Base-by-base conservation (phyloP, 2,797 vertebrate species). In the Pangasius krempfi region DNA sequence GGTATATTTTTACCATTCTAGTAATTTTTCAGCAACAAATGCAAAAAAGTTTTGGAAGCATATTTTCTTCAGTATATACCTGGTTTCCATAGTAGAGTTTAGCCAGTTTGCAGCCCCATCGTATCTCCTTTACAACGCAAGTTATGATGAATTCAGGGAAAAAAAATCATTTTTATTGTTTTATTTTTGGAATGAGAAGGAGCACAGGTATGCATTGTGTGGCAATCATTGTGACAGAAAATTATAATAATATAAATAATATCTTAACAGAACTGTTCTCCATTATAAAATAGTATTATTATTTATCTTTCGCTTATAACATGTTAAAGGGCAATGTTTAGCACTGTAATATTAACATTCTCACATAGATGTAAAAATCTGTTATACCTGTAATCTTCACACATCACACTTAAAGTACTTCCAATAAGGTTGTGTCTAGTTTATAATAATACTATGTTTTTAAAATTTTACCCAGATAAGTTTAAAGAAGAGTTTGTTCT, bases 1-100 rank as follows among this genome's bases (percentile, higher is more conserved):
- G 10, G 52, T 86, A 62, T 4, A 80, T 75, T n/a, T 30, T 84
- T 33, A 50, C 2, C 7, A 62, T 27, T 13, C 5, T 27, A 62
- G 6, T 10, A 30, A 5, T 22, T 64, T 76, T 0, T 64, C 16
- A 33, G 27, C 73, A 47, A 82, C 37, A 72, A 88, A 44, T 75
- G 22, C 16, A 52, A 78, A 60, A 73, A 78, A 25, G 1, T 79
- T 33, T 52, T 27, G 9, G 16, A 68, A n/a, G 4, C 40, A 9
- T 47, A 25, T 16, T 40, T 14, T 73, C 18, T 78, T 40, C 4
- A 86, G 62, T 81, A 89, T 68, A 40, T 66, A 89, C 88, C 76
- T 62, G 64, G 64, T 86, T 60, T 44, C 64, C 58, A 1, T 52
- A 40, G 20, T 0, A 27, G 78, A 83, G 8, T 50, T 64, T 13